phyloP scores from a whole-genome alignment of 2,888 invertebrate species.

The Sphinx pinastri region DNA sequence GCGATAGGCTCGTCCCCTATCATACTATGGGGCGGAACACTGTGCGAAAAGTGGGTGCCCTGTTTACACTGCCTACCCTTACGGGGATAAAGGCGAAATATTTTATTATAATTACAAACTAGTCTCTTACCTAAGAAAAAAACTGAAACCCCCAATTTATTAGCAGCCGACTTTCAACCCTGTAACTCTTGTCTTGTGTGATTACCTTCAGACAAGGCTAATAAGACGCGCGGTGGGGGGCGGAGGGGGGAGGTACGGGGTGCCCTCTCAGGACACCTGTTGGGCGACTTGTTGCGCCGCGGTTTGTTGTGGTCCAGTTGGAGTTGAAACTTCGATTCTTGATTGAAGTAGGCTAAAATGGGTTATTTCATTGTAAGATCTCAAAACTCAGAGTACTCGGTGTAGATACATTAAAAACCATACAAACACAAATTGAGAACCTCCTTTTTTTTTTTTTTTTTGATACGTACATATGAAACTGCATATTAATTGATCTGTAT shows the following conservation, averaged over 20 bases:
- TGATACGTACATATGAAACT: too few relatives aligned
- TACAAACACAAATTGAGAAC: too few relatives aligned
- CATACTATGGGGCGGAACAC: too few relatives aligned
- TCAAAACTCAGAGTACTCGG: too few relatives aligned
- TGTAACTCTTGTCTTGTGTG: constrained; percentile 56
- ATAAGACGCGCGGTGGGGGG: constrained; percentile 41
- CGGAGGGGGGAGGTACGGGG: constrained; percentile 27
- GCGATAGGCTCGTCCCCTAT: too few relatives aligned
- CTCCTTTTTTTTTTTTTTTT: too few relatives aligned
- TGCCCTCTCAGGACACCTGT: constrained; percentile 37
- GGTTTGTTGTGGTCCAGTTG: constrained; percentile 10
- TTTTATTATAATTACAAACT: neutral
- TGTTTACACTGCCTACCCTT: too few relatives aligned
- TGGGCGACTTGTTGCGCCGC: constrained; percentile 39
- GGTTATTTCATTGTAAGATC: neutral
- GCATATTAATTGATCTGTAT: too few relatives aligned
- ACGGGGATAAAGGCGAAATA: too few relatives aligned
- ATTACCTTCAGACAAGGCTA: constrained; percentile 56
- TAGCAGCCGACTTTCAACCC: constrained; percentile 25
- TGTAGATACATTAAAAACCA: too few relatives aligned
- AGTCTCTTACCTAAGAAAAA: neutral
- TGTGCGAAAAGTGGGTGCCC: too few relatives aligned
- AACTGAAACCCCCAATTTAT: constrained; percentile 5
- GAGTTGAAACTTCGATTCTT: neutral
- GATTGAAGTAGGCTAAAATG: neutral